Conservation (phyloP, 1,140 invertebrate species). For the Mya arenaria region DNA sequence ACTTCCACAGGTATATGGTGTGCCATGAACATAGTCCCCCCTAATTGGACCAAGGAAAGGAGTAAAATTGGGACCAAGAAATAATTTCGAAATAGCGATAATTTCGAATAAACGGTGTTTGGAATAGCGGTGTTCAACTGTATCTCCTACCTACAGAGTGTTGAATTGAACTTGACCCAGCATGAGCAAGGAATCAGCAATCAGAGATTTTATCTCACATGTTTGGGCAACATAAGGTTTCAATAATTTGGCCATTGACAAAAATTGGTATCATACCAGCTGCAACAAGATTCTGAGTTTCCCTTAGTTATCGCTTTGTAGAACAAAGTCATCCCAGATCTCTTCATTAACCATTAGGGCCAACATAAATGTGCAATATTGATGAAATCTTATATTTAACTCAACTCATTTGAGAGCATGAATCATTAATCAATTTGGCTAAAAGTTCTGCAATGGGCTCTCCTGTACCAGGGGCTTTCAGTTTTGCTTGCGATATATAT, state of each 20-base stretch:
- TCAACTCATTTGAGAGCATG: neutral
- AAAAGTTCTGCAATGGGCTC: neutral
- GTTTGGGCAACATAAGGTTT: conserved; percentile 4
- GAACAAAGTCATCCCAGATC: conserved; percentile 24
- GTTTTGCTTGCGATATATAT: neutral
- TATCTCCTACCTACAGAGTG: neutral
- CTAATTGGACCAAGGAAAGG: conserved; percentile 17
- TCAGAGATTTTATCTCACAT: neutral
- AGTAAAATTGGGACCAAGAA: neutral
- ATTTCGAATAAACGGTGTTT: neutral
- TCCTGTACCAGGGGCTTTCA: neutral
- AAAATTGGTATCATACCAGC: conserved; percentile 18
- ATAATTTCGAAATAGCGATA: neutral
- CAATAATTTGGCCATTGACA: neutral
- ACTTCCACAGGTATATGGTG: neutral
- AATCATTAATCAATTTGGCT: neutral
- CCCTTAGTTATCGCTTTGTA: conserved; percentile 4
- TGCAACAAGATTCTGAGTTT: conserved; percentile 16
- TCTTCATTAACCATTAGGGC: conserved; percentile 14
- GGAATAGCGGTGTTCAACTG: neutral
- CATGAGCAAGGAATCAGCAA: conserved; percentile 3
- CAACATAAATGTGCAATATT: neutral
- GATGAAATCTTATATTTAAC: neutral
- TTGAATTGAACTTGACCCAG: conserved; percentile 25
- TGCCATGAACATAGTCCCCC: neutral